Conservation (phyloP, 2,797 vertebrate species). For the Lutra lutra region DNA sequence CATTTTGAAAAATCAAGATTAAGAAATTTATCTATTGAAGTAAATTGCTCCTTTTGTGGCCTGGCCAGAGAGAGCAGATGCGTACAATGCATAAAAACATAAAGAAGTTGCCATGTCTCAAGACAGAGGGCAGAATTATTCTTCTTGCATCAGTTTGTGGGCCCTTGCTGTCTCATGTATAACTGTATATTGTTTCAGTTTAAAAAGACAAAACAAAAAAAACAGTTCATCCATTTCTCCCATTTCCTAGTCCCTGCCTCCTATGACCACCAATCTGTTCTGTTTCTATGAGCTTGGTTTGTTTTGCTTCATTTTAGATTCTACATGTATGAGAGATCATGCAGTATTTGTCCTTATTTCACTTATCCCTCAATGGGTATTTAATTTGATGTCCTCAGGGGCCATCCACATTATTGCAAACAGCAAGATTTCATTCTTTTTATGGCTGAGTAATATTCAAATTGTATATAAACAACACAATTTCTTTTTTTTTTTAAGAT, state of each 20-base stretch:
- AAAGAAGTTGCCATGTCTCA: not conserved
- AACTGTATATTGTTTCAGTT: not conserved
- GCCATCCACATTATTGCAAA: not conserved
- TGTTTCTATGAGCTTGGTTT: not conserved
- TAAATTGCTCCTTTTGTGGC: conserved; percentile 27
- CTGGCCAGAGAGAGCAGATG: not conserved
- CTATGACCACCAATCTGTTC: not conserved
- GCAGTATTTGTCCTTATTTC: not conserved
- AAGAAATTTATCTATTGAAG: conserved; percentile 56
- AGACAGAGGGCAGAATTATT: not conserved
- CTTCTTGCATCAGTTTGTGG: not conserved
- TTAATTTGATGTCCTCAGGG: not conserved
- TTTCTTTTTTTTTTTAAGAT: too few relatives aligned
- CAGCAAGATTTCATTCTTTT: not conserved
- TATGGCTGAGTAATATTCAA: not conserved
- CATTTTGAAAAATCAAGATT: conserved; percentile 59
- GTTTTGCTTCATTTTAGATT: not conserved
- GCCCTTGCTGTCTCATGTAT: not conserved
- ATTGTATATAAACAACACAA: not conserved
- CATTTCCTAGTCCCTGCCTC: not conserved
- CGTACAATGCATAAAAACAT: not conserved
- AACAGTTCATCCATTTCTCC: not conserved
- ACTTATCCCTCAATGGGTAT: not conserved
- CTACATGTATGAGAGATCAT: not conserved
- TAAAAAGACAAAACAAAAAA: not conserved